phyloP scores from a whole-genome alignment of 2,113 vertebrate species.

The Trematomus loennbergii region DNA sequence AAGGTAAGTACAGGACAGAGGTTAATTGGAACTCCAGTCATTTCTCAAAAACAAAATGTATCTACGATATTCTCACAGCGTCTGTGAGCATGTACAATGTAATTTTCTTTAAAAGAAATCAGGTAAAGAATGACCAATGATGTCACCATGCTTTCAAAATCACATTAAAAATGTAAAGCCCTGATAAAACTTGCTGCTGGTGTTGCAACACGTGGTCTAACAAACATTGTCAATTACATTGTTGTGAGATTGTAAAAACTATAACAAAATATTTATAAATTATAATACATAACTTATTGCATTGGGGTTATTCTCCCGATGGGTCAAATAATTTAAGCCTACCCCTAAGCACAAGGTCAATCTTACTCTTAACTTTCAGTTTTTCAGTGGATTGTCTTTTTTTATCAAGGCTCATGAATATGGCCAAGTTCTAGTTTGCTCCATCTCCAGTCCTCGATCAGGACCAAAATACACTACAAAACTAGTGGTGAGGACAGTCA shows the following conservation, averaged over 20 bases:
- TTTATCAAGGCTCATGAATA: background rate
- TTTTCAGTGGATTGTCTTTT: background rate
- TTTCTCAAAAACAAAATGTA: conserved; percentile 46
- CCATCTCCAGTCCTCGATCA: background rate
- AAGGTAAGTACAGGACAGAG: conserved; percentile 47
- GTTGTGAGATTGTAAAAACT: background rate
- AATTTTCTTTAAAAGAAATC: conserved; percentile 72
- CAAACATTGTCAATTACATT: background rate
- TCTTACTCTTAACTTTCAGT: background rate
- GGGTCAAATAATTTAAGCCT: background rate
- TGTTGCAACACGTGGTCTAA: conserved; percentile 7
- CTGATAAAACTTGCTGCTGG: conserved; percentile 50
- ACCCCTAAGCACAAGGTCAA: background rate
- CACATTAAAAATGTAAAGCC: conserved; percentile 43
- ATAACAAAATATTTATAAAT: background rate
- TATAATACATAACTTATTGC: background rate
- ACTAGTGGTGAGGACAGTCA: background rate
- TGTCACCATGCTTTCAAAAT: conserved; percentile 60
- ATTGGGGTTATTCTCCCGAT: background rate
- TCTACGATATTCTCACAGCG: conserved; percentile 49
- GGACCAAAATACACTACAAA: background rate
- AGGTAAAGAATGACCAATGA: conserved; percentile 69
- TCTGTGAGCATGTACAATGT: conserved; percentile 69
- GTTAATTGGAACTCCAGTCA: conserved; percentile 52
- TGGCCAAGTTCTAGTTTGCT: background rate